phyloP scores from a whole-genome alignment of 2,113 vertebrate species.

The Peromyscus californicus region DNA sequence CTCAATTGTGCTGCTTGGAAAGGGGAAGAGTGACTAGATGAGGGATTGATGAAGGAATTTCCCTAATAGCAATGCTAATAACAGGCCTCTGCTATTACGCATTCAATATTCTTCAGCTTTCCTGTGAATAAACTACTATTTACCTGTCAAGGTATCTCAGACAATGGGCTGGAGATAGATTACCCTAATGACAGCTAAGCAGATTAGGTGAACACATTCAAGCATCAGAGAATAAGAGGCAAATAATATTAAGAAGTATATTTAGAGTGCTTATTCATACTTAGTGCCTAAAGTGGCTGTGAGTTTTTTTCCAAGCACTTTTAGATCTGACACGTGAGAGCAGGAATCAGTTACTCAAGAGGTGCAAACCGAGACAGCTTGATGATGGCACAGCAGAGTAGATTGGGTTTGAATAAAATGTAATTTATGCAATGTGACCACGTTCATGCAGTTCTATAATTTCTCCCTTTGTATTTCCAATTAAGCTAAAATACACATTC shows the following conservation, averaged over 20 bases:
- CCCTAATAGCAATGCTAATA: slow-evolving; percentile 14
- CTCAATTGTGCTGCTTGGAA: background rate
- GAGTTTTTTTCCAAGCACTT: background rate
- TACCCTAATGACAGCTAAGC: background rate
- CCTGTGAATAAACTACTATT: slow-evolving; percentile 5
- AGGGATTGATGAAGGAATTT: background rate
- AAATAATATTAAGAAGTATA: background rate
- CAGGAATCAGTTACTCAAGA: background rate
- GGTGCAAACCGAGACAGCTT: background rate
- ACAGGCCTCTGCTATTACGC: background rate
- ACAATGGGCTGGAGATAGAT: background rate
- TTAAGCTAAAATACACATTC: background rate
- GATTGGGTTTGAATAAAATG: slow-evolving; percentile 14
- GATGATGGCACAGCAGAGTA: slow-evolving; percentile 21
- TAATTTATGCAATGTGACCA: background rate
- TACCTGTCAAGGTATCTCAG: background rate
- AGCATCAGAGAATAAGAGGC: background rate
- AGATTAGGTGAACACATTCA: background rate
- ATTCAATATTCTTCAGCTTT: background rate
- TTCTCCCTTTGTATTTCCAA: slow-evolving; percentile 28
- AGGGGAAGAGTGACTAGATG: background rate
- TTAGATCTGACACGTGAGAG: background rate
- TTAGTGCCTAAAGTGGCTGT: background rate
- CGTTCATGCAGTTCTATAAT: background rate
- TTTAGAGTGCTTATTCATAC: background rate